A percentile compares a stretch with the other conserved stretches of the same genome.
Conservation (phyloP, 2,113 vertebrate genomes). For the Cercocebus atys region DNA sequence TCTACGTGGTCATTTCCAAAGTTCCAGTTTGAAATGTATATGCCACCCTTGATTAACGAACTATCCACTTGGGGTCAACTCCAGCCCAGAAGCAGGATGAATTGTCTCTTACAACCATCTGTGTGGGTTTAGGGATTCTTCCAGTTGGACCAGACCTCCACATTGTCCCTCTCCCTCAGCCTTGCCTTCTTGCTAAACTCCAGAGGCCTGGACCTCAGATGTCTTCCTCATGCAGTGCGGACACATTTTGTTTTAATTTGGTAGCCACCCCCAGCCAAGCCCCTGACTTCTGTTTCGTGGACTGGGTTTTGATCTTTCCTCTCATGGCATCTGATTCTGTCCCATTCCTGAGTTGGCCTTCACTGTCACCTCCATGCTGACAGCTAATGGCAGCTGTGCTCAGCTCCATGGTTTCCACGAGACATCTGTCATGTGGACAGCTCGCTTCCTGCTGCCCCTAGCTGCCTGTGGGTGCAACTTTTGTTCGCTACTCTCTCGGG, state of each 20-base stretch:
- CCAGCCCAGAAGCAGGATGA: neutral
- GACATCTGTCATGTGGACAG: neutral
- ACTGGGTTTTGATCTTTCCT: neutral
- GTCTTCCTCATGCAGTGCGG: neutral
- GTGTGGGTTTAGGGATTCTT: neutral
- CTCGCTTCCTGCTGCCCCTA: neutral
- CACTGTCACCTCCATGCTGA: neutral
- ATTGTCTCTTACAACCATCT: neutral
- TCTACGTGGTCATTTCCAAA: neutral
- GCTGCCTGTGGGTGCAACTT: neutral
- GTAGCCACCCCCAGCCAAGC: neutral
- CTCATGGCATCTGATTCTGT: neutral
- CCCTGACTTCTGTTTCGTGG: neutral
- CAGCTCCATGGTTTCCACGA: neutral
- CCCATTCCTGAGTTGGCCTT: neutral
- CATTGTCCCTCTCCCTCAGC: neutral
- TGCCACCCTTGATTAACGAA: neutral
- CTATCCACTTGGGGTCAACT: neutral
- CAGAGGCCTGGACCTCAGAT: neutral
- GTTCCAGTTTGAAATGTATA: neutral
- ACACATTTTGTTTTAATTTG: neutral
- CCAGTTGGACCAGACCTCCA: neutral
- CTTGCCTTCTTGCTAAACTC: neutral
- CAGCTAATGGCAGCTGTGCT: neutral
- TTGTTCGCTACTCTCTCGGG: neutral